Evolutionary conservation across 2,888 invertebrate genomes (phyloP), one percentile per base, ranked within the genome.

Genomic region (Arrhopalites spinosus): DNA sequence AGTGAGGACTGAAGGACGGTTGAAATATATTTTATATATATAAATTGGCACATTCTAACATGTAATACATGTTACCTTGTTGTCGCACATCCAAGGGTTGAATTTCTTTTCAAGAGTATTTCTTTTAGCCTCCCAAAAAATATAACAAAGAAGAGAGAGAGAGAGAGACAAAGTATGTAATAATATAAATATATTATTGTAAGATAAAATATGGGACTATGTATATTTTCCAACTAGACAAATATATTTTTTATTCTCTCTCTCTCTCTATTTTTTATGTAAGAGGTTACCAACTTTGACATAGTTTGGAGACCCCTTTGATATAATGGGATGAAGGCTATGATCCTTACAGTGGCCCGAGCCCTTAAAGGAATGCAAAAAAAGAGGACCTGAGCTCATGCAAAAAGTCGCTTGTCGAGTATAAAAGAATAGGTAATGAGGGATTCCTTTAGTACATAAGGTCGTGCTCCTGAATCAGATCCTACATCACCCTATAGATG

Each of bases 351-450:
- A 20, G 66, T 66, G 36, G 43, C 45, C 45, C 59, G 30, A 29
- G 69, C 23, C 27, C 30, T 47, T 17, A n/a, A 25, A 56, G 47
- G 29, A 47, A 64, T 72, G 72, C 72, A 72, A 72, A 72, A 72
- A 72, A 72, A 72, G 25, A 23, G 45, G 29, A 29, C 17, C 20
- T 47, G 25, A 68, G 17, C 56, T 20, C 25, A 67, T 77, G 78
- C 78, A 79, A 79, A 78, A 78, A 78, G 76, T 27, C 36, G 64
- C 36, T 27, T 15, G 15, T 36, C 53, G 27, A n/a, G 64, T 20
- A 79, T 73, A 79, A 79, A 76, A 81, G 81, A 81, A 81, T 81
- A 77, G 71, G 76, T 81, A 81, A 81, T 79, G 50, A 81, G 79
- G 78, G 73, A 78, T 77, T 77, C 78, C 77, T 78, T 79, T 73